Base-by-base conservation (phyloP, 2,797 vertebrate species). In the Amazona ochrocephala region DNA sequence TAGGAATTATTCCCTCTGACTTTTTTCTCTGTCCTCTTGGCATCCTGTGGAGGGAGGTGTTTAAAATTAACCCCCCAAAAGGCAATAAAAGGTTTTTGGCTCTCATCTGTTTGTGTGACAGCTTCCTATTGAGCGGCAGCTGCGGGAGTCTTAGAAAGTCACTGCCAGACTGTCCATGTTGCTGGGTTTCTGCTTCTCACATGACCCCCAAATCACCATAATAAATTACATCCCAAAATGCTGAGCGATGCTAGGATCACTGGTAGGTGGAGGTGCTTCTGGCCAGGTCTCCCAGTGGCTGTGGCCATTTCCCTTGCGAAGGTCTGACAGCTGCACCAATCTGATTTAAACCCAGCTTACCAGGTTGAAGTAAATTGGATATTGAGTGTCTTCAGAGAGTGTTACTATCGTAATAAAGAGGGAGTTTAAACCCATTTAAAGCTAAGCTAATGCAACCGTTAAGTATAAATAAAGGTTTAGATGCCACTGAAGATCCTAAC, bases 131-230 rank as follows among this genome's bases (percentile, higher is more conserved):
- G 56, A 76, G 64, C 3, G 1, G 29, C 77, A 94, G 32, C 77
- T 3, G 2, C 11, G 67, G 44, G 48, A 84, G 27, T 74, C 83
- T 74, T 88, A 84, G 84, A 56, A 94, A 96, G 87, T 94, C 87
- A n/a, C 71, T 50, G 27, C 50, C 7, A 14, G 14, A 5, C 64
- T 93, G 84, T 84, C 70, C 8, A 0, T 74, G 93, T 93, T 93
- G 89, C 91, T 95, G 91, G 75, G 74, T 44, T 94, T 79, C 44
- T 84, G 44, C 77, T 87, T 82, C 75, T 90, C 64, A 32, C 1
- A 0, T 71, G 64, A 64, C 26, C 34, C 27, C 61, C 51, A 68
- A 64, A 67, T 76, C 18, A 18, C 29, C 13, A 15, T 75, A 61
- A 73, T 75, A 67, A 90, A 81, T 45, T 73, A 44, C 30, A 64